Conservation (phyloP, 2,797 vertebrate genomes). For the Urosaurus nigricauda region DNA sequence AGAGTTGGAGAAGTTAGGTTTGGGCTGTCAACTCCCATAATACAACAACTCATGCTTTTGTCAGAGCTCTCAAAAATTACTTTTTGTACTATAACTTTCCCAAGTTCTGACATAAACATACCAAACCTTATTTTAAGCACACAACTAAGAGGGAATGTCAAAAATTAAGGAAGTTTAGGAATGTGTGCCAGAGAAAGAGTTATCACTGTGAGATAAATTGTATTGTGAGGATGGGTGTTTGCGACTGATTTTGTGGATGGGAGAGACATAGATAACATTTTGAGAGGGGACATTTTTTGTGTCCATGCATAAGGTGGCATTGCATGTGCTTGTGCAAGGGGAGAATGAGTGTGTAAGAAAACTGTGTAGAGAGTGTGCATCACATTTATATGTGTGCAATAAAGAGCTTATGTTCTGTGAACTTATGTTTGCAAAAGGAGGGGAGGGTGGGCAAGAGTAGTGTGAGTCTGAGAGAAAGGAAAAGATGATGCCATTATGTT, state of each 20-base stretch:
- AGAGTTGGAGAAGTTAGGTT: no score
- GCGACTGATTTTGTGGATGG: neutral
- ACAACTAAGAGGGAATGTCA: neutral
- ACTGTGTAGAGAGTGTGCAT: no score
- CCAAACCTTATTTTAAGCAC: conserved; percentile 48
- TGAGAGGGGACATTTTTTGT: neutral
- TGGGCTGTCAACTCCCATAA: no score
- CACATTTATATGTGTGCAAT: no score
- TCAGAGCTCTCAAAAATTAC: no score
- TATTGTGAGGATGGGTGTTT: neutral
- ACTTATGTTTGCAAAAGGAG: neutral
- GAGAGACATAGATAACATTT: neutral
- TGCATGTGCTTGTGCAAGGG: no score
- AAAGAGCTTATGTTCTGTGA: neutral
- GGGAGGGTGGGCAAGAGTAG: neutral
- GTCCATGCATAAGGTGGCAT: no score
- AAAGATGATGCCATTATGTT: neutral
- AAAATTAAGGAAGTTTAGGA: neutral
- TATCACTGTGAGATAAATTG: no score
- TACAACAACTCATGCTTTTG: no score
- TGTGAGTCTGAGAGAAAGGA: neutral
- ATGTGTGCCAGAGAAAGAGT: neutral
- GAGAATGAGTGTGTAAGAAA: no score
- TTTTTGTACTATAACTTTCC: neutral
- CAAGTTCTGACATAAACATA: conserved; percentile 45